Evolutionary conservation across 92 coral and sea anemone species (phyloP), one percentile per base, ranked within the genome.

Genomic region (Galaxea fascicularis): DNA sequence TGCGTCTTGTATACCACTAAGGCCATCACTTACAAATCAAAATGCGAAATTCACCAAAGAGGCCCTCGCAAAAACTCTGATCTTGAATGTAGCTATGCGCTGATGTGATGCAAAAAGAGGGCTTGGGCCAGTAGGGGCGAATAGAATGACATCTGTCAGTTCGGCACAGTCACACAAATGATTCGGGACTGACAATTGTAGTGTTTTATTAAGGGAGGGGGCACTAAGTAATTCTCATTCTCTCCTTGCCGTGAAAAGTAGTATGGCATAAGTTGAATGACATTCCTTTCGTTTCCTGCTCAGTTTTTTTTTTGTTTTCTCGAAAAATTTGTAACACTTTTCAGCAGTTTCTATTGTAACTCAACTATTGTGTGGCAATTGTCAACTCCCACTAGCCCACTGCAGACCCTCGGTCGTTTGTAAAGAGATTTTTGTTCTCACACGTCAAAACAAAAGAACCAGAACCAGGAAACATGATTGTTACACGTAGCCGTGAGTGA

Each of bases 1-100:
- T 24, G 75, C 35, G 86, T 81, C 53, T 81, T 81, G 28, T 68
- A 81, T 13, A 81, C 76, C 4, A 9, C 86, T 46, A 51, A 67
- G 12, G 76, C 39, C 86, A 29, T 39, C 51, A 67, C 68, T n/a
- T 35, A 21, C 53, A 3, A 8, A 24, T 4, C 30, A 10, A 45
- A 46, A 17, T 72, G 30, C 18, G 60, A 18, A 35, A 35, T 35
- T 35, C 15, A 53, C 58, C 16, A 53, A 13, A 13, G 20, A 18
- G 15, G 0, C 15, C 15, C 12, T 53, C 4, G 58, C 9, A 53
- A 53, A 10, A 53, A 53, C 18, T 53, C 18, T 4, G 20, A 53
- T 14, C 57, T 45, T 45, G 35, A 72, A 27, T 15, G 47, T 27
- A 8, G 18, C 17, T 18, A 20, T 41, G 8, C 76, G 16, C 4